Base-by-base conservation (phyloP, 2,888 invertebrate genomes). In the Cryptophagus acutangulus region DNA sequence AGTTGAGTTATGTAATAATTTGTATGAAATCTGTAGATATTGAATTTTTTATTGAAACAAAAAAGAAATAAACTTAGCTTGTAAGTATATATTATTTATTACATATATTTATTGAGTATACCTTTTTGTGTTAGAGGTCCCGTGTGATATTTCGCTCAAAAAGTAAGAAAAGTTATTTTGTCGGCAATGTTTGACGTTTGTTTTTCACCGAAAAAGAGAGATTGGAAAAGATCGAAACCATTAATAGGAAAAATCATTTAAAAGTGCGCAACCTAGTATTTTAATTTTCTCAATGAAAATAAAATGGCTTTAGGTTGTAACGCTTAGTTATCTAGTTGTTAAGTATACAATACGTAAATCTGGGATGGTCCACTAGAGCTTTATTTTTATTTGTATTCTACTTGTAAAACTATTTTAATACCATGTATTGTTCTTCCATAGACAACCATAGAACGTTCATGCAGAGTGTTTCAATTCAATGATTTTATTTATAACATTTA, bases 361-460 rank as follows among this genome's bases (percentile, higher is more conserved):
- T 6, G 26, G 12, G n/a, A 26, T 26, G 12, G 10, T n/a, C 12
- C 12, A 34, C 34, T 25, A 25, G 5, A 12, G 26, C 26, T 26
- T 12, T 33, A 33, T 30, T 44, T 28, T 43, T 38, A 37, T 42
- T 41, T 45, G 41, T 39, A 31, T 40, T 41, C 43, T 41, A 49
- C 45, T 42, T 38, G 40, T 46, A 51, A 51, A 55, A 55, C 55
- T 56, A 26, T 49, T 48, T 51, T 50, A 52, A 62, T 58, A 62
- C 59, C 59, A 58, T 63, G 60, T 61, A 63, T 61, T 61, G 65
- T 63, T 65, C 63, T 65, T 65, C 63, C 64, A 55, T 60, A 58
- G 54, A 49, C 43, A 51, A 40, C 14, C 15, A 26, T 26, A 4
- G 26, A 59, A 55, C 54, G 55, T 53, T 51, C 59, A 54, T 61